Evolutionary conservation across 2,113 vertebrate genomes (phyloP), one percentile per base, ranked within the genome.

Genomic region (Chelonoidis abingdonii): DNA sequence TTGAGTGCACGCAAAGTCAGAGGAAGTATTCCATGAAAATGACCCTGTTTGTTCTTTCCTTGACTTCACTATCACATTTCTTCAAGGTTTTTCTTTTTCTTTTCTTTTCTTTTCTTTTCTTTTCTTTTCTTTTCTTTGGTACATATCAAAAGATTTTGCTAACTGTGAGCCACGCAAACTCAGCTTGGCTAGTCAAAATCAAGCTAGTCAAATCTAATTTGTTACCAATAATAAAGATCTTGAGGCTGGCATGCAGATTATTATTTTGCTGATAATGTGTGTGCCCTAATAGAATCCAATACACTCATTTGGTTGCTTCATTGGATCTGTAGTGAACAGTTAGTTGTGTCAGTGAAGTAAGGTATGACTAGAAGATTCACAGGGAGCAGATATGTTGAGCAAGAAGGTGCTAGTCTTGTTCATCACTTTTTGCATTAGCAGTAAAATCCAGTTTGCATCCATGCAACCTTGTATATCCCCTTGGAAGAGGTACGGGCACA

Each of bases 1-100:
- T 35, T 93, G 53, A 56, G 11, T 84, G 76, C 35, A 72, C 24
- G 44, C 52, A 53, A 44, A 90, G 59, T 6, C 16, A 4, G 59
- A 72, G 56, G 92, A 95, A 87, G 69, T 86, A 19, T 25, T 94
- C 90, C 47, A 69, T 86, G 79, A 76, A 97, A 92, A 87, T 86
- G 38, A 8, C 76, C 35, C 72, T 44, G 10, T 78, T 78, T 78
- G 10, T 92, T 92, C 35, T 89, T 93, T 86, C 50, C 91, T 22
- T 62, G 86, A 87, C 9, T 88, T 75, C 35, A 8, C 17, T 57
- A 76, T 49, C 41, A 92, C 41, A 91, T 89, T 96, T 92, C 5
- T 16, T 93, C 5, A 24, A 11, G 17, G 4, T 25, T 53, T 1
- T 2, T 94, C 47, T 49, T 49, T 49, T 49, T 49, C 3, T 49